These are phyloP conservation scores for Hirtodrosophila cameraria DNA, from an alignment of 2,888 invertebrate genomes.

Conservation along the genomic window DNA sequence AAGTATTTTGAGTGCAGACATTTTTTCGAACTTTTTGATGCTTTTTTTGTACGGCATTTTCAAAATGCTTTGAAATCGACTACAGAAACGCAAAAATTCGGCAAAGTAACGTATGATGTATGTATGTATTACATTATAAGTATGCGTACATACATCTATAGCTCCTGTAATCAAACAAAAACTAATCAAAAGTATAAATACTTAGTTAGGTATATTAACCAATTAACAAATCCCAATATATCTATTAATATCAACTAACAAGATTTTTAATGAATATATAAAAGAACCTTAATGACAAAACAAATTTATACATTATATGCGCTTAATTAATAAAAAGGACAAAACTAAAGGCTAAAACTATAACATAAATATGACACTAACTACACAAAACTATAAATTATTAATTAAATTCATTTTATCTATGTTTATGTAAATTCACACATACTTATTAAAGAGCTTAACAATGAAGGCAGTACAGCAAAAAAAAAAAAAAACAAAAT, in stretches of 20 bases:
- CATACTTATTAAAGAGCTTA: constrained; percentile 58
- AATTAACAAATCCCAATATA: constrained; percentile 64
- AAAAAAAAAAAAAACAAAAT: no score
- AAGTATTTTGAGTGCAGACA: constrained; percentile 62
- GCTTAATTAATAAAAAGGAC: constrained; percentile 38
- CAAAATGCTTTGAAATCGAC: constrained; percentile 33
- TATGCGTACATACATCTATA: constrained; percentile 26
- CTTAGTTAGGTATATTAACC: constrained; percentile 70
- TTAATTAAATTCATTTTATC: constrained; percentile 43
- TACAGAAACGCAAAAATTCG: constrained; percentile 14
- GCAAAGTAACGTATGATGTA: constrained; percentile 14
- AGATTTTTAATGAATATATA: constrained; percentile 59
- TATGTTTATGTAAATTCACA: constrained; percentile 37
- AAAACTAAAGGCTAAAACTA: constrained; percentile 27
- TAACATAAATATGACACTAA: constrained; percentile 12
- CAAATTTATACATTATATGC: constrained; percentile 36
- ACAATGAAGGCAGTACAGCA: constrained; percentile 33
- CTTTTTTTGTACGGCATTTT: constrained; percentile 65
- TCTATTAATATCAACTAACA: constrained; percentile 63
- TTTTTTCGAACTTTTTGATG: constrained; percentile 72
- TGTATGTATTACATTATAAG: constrained; percentile 15
- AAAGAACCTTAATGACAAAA: constrained; percentile 14
- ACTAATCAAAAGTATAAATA: constrained; percentile 17
- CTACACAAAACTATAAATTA: constrained; percentile 14
- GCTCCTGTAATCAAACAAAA: constrained; percentile 23